Evolutionary conservation across 2,888 invertebrate genomes (phyloP), one percentile per base, ranked within the genome.

Genomic region (Chloroclysta siterata): DNA sequence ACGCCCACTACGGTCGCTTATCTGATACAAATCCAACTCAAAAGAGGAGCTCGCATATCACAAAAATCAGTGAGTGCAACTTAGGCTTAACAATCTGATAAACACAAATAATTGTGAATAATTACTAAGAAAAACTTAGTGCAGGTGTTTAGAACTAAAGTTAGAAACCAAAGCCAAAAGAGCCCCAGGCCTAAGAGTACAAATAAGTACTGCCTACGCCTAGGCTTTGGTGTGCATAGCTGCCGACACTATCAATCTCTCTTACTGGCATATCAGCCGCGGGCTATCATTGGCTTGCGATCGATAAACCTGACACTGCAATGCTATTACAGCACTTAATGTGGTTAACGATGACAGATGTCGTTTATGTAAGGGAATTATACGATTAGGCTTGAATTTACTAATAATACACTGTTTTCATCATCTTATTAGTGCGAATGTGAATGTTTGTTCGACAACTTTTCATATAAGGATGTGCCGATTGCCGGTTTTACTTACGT

Each of bases 241-340:
- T 22, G 44, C 36, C 15, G n/a, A 59, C 48, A 48, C 42, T 39
- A 63, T 63, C 46, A 54, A 63, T 54, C 58, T 64, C 51, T 50
- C 17, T 53, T 47, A 57, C 11, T 48, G 13, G n/a, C 52, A 42
- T 56, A 64, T 53, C 29, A 48, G 60, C 65, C 57, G 47, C 48
- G 29, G 13, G 64, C 52, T 33, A 60, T 48, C 47, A 42, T 50
- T 60, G 22, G 2, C 22, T 53, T 48, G 59, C 50, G 48, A 36
- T 36, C 59, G 53, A 17, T 56, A 17, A 65, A 60, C 44, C 53
- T 36, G 64, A 60, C 60, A 44, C 53, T 22, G 46, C 53, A 17
- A 48, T 33, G 52, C 48, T 11, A 46, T 60, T 53, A 60, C 52
- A 13, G 47, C 33, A 44, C 22, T 44, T 56, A 50, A 15, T 11